Evolutionary conservation across 1,140 invertebrate genomes (phyloP).

Genomic region (Diabrotica undecimpunctata): DNA sequence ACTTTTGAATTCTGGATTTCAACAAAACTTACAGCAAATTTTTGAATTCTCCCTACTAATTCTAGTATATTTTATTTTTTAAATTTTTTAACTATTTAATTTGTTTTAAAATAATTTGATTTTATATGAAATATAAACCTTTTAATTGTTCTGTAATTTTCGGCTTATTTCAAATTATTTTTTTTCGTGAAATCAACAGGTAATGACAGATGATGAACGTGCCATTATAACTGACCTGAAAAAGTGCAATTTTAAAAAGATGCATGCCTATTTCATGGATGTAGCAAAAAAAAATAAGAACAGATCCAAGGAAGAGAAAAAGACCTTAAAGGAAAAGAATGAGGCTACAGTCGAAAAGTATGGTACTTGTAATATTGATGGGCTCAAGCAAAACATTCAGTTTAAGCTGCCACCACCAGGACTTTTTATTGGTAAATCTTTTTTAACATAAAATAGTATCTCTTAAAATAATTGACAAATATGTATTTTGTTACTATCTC

Average conservation of each 20-base stretch:
- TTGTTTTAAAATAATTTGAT: too few species aligned
- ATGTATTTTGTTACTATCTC: too few species aligned
- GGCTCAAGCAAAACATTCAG: constrained; percentile 98
- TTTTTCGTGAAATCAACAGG: constrained; percentile 28
- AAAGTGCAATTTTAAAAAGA: constrained; percentile 95
- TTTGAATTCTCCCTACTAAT: too few species aligned
- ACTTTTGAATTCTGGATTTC: too few species aligned
- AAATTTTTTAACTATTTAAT: too few species aligned
- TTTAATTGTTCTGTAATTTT: too few species aligned
- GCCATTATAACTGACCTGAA: constrained; percentile 77
- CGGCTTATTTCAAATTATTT: neutral
- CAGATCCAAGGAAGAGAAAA: constrained; percentile 85
- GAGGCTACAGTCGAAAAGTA: constrained; percentile 88
- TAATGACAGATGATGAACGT: constrained; percentile 82
- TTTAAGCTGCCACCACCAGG: constrained; percentile 98
- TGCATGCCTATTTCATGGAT: constrained; percentile 80
- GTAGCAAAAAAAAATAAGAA: constrained; percentile 88
- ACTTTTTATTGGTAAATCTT: constrained; percentile 75
- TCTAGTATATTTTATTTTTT: too few species aligned
- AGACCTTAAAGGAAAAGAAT: constrained; percentile 83
- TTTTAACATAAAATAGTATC: too few species aligned
- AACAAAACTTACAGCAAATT: too few species aligned
- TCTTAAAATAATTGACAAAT: too few species aligned
- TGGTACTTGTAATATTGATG: constrained; percentile 95
- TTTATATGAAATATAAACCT: too few species aligned